Evolutionary conservation across 2,888 invertebrate genomes (phyloP), one percentile per base, ranked within the genome.

Genomic region (Synergus umbraculus): DNA sequence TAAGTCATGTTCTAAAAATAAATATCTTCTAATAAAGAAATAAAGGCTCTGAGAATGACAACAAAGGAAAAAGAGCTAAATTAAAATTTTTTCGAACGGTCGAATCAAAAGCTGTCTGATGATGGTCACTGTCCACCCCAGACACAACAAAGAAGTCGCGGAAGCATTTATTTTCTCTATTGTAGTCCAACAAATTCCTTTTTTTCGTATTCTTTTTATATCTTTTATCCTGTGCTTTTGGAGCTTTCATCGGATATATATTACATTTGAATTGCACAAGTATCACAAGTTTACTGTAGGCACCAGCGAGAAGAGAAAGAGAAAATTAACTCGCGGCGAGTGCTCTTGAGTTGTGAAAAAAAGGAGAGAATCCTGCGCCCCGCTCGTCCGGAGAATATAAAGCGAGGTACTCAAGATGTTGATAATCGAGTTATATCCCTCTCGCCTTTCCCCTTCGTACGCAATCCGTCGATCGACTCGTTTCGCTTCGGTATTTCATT

Each of bases 311-410:
- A 54, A 73, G 73, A 54, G 73, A 73, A 49, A 73, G 81, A 83
- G 84, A 85, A 85, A 88, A 87, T 87, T 87, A 87, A 87, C 85
- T 86, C 85, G 86, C 83, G 82, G 80, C 84, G 79, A 85, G 81
- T 66, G 81, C 80, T 83, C 82, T 84, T 78, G 78, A 78, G 78
- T 73, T 58, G 76, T 81, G 79, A 83, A 83, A 80, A 37, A 81
- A 85, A 81, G 78, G 81, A 80, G 79, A 78, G 77, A 79, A 84
- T 13, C 60, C 46, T 67, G 46, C 67, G 46, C 67, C 73, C 54
- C n/a, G 54, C 79, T 77, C 79, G 80, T 79, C 80, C 76, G 76
- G 76, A 82, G 83, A 84, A 86, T 84, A 86, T 86, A 85, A 86
- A 87, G 83, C 78, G 83, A 79, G 82, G 83, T 81, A 83, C 84